A percentile compares a stretch with the other conserved stretches of the same genome.
These are phyloP conservation scores for Drosophila lowei DNA, from an alignment of 1,140 invertebrate species.

Conservation along the genomic window DNA sequence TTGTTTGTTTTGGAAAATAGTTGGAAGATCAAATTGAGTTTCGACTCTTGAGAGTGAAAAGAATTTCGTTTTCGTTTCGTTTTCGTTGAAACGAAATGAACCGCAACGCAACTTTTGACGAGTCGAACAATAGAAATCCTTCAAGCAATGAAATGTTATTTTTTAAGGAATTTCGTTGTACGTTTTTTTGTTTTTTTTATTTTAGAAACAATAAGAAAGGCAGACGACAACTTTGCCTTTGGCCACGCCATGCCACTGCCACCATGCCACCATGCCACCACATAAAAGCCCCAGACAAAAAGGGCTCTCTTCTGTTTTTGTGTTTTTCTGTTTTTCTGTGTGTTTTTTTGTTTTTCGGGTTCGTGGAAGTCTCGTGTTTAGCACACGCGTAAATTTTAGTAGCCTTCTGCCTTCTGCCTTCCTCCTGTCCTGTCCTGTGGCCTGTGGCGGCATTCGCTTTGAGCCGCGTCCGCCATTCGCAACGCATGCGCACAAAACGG, in stretches of 20 bases:
- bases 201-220: slow-evolving; percentile 72
- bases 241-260: slow-evolving; percentile 59
- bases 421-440: slow-evolving; percentile 4
- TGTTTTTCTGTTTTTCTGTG: neutral
- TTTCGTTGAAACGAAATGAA: slow-evolving; percentile 12
- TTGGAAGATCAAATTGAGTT: slow-evolving; percentile 32
- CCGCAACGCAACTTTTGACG: slow-evolving; percentile 42
- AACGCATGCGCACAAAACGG: slow-evolving; percentile 83
- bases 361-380: slow-evolving; percentile 83
- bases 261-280: slow-evolving; percentile 4
- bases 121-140: slow-evolving; percentile 75
- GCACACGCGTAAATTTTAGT: slow-evolving; percentile 82
- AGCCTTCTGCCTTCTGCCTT: slow-evolving; percentile 62
- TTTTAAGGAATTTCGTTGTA: slow-evolving; percentile 66
- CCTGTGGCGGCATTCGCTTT: slow-evolving; percentile 75
- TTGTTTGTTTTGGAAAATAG: slow-evolving; percentile 64
- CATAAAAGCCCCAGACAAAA: slow-evolving; percentile 48
- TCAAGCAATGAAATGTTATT: slow-evolving; percentile 57
- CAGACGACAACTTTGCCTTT: slow-evolving; percentile 52
- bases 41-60: slow-evolving; percentile 33
- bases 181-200: slow-evolving; percentile 56
- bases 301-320: slow-evolving; percentile 38
- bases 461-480: slow-evolving; percentile 75
- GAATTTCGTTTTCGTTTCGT: slow-evolving; percentile 60
- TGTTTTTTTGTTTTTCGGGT: slow-evolving; percentile 29